Percentiles rank a stretch among this genome's conserved stretches.
phyloP scores from a whole-genome alignment of 2,888 invertebrate species.

The Habroteleia sp. region DNA sequence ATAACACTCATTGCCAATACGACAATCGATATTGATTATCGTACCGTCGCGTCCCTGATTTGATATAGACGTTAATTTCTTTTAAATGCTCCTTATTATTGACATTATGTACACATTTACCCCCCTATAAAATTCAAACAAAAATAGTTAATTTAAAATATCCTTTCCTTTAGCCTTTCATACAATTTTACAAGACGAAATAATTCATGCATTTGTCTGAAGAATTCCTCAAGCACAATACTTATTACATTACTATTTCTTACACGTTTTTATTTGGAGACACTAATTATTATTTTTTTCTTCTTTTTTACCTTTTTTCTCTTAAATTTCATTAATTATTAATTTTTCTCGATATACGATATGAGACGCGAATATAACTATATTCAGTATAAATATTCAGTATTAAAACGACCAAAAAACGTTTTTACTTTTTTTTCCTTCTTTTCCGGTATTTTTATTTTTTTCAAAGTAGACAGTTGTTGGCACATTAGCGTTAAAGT shows the following conservation, averaged over 20 bases:
- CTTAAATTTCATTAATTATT: constrained; percentile 29
- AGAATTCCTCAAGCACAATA: constrained; percentile 69
- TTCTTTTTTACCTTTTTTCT: constrained; percentile 34
- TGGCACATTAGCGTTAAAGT: constrained; percentile 78
- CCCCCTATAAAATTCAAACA: constrained; percentile 73
- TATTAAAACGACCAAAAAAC: constrained; percentile 48
- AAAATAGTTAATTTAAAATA: constrained; percentile 78
- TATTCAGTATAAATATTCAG: constrained; percentile 57
- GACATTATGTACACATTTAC: constrained; percentile 69
- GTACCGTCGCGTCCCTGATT: constrained; percentile 54
- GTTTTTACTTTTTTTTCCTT: constrained; percentile 22
- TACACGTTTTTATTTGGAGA: constrained; percentile 70
- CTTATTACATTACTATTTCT: constrained; percentile 67
- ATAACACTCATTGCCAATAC: constrained; percentile 42
- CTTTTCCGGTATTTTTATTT: constrained; percentile 43
- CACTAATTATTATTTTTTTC: constrained; percentile 67
- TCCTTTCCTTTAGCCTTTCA: constrained; percentile 64
- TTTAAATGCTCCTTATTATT: constrained; percentile 56
- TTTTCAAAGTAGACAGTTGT: constrained; percentile 71
- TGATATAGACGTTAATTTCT: constrained; percentile 55
- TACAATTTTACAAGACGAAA: constrained; percentile 72
- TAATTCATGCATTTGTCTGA: constrained; percentile 72
- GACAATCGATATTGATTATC: constrained; percentile 40
- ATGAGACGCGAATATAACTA: constrained; percentile 62
- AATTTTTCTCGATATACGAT: constrained; percentile 51